Evolutionary conservation across 2,797 vertebrate species (phyloP), one percentile per base, ranked within the genome.

Genomic region (Lithobates sylvaticus): DNA sequence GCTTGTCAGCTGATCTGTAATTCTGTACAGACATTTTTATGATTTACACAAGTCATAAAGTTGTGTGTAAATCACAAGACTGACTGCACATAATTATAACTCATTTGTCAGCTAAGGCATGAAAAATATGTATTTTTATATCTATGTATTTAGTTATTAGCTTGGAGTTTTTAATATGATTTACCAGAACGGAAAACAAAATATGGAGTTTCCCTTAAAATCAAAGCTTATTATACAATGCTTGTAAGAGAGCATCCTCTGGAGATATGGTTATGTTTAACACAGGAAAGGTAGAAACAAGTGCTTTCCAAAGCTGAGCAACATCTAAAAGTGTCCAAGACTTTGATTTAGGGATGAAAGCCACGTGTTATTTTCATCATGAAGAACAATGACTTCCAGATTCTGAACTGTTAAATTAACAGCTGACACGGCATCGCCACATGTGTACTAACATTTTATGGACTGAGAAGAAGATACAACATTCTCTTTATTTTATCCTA

Each of bases 361-460:
- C 84, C 44, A 42, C 58, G 58, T 0, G 0, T 76, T 58, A 34
- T 26, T 88, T 75, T 83, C 72, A 74, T 58, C 34, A 9, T 76
- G 73, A 86, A 34, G 87, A 10, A 34, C 82, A 84, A 44, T 58
- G 15, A 80, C 50, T 83, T 88, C 74, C 85, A 89, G 84, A 84
- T 7, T 71, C 15, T 65, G 77, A 75, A 74, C 78, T 68, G 72
- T 29, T 36, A 32, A 68, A 61, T 76, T 47, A 58, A 81, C 70
- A 69, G 78, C 42, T 83, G 39, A 23, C 72, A 86, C 61, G 76
- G 42, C 54, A 76, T 61, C 12, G 64, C 42, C 78, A 81, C 78
- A 81, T 67, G 67, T 70, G 72, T 67, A 16, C 44, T 54, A 26
- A 16, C 69, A n/a, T 27, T 54, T 26, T 58, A 81, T 58, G 69